A percentile compares a stretch with the other conserved stretches of the same genome.
These are phyloP conservation scores for Diarsia mendica DNA, from an alignment of 2,888 invertebrate genomes.

Conservation along the genomic window DNA sequence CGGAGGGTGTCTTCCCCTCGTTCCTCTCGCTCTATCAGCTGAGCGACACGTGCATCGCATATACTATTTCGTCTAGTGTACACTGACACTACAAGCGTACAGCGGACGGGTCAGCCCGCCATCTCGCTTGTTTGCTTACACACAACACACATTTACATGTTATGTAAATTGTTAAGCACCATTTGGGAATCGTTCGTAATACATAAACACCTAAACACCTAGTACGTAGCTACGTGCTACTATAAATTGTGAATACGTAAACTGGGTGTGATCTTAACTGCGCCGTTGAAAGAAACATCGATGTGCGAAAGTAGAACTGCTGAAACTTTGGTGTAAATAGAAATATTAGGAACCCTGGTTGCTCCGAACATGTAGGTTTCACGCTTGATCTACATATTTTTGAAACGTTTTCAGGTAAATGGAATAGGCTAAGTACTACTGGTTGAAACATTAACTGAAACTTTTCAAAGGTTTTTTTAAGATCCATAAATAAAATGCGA, in stretches of 20 bases:
- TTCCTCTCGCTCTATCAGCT: constrained; percentile 86
- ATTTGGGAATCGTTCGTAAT: constrained; percentile 62
- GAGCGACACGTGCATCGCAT: constrained; percentile 86
- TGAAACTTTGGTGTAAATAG: constrained; percentile 17
- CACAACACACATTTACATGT: constrained; percentile 60
- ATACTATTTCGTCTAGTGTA: constrained; percentile 84
- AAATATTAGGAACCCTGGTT: neutral
- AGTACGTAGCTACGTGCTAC: constrained; percentile 26
- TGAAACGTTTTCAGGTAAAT: neutral
- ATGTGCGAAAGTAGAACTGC: constrained; percentile 30
- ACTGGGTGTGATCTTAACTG: constrained; percentile 45
- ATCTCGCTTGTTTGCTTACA: constrained; percentile 56
- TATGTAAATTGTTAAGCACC: constrained; percentile 62
- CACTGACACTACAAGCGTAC: constrained; percentile 56
- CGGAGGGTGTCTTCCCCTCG: constrained; percentile 75
- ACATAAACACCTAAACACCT: constrained; percentile 59
- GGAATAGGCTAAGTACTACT: neutral
- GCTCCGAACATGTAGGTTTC: neutral
- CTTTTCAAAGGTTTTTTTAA: neutral
- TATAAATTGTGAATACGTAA: constrained; percentile 53
- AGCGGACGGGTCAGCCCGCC: constrained; percentile 53
- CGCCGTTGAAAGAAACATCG: constrained; percentile 43
- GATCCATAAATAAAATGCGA: neutral
- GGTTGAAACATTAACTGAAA: neutral
- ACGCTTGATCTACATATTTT: constrained; percentile 23